Conservation (phyloP, 2,888 invertebrate species). For the Calliopum simillimum region DNA sequence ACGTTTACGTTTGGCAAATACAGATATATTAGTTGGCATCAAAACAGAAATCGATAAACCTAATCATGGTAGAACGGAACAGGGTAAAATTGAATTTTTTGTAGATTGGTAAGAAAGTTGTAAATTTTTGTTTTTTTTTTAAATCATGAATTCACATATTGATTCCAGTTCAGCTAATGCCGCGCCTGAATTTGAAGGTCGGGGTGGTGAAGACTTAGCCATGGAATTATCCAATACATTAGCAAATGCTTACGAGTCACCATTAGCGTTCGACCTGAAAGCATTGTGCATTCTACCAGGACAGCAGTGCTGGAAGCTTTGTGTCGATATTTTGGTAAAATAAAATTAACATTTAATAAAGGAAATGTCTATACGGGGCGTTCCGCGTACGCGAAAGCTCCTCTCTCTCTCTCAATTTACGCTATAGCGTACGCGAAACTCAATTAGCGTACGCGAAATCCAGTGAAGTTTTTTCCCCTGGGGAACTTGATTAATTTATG, state of each 20-base stretch:
- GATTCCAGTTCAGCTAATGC: constrained; percentile 91
- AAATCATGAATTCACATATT: neutral
- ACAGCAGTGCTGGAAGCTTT: constrained; percentile 94
- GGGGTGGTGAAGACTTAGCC: constrained; percentile 93
- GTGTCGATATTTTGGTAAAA: constrained; percentile 87
- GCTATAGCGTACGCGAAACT: too few relatives aligned
- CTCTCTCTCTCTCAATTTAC: too few relatives aligned
- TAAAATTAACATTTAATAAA: neutral
- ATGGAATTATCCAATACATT: constrained; percentile 85
- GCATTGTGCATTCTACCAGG: constrained; percentile 85
- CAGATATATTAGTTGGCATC: constrained; percentile 92
- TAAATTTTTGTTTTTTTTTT: neutral
- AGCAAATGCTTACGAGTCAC: constrained; percentile 82
- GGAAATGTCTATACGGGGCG: too few relatives aligned
- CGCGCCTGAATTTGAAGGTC: constrained; percentile 95
- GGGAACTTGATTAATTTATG: too few relatives aligned
- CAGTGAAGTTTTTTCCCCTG: too few relatives aligned
- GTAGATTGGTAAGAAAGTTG: constrained; percentile 83
- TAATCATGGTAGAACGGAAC: constrained; percentile 76
- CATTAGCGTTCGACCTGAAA: constrained; percentile 80
- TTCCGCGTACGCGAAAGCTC: too few relatives aligned
- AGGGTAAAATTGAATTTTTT: constrained; percentile 94
- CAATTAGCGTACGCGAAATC: too few relatives aligned
- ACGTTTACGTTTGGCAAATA: constrained; percentile 86
- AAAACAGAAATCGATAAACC: constrained; percentile 91